Conservation (phyloP, 2,888 invertebrate species). For the Pedicia rivosa region DNA sequence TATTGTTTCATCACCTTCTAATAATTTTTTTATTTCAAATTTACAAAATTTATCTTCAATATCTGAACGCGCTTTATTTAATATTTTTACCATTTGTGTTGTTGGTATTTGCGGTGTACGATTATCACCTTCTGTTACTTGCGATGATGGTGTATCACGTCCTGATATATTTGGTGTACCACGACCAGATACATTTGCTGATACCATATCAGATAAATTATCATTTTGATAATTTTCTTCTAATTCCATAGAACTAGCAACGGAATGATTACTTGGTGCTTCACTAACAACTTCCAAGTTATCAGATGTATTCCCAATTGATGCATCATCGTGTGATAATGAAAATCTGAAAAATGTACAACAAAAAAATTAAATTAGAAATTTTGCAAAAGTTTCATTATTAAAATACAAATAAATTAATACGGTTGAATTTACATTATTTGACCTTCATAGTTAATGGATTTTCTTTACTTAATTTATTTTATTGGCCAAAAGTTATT, state of each 20-base stretch:
- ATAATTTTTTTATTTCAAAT: conserved; percentile 78
- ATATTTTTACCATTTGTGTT: conserved; percentile 42
- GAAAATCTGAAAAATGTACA: conserved; percentile 41
- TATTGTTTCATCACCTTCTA: conserved; percentile 83
- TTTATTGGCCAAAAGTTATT: no score
- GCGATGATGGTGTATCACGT: conserved; percentile 89
- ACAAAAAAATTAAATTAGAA: not conserved
- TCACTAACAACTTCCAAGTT: conserved; percentile 91
- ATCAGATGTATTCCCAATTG: conserved; percentile 81
- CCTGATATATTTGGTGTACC: conserved; percentile 94
- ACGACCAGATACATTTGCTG: conserved; percentile 82
- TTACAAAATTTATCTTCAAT: conserved; percentile 98
- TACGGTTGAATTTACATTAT: no score
- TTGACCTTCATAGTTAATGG: no score
- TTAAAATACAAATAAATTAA: no score
- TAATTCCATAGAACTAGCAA: conserved; percentile 76
- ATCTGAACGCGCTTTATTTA: conserved; percentile 74
- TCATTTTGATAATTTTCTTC: conserved; percentile 80
- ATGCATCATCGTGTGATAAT: conserved; percentile 81
- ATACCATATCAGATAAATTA: conserved; percentile 94
- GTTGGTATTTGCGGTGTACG: conserved; percentile 33
- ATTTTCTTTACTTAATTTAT: no score
- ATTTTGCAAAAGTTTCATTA: no score
- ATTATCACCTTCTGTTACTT: conserved; percentile 66
- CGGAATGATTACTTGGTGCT: conserved; percentile 90